Evolutionary conservation across 2,797 vertebrate genomes (phyloP).

Genomic region (Falco concolor): DNA sequence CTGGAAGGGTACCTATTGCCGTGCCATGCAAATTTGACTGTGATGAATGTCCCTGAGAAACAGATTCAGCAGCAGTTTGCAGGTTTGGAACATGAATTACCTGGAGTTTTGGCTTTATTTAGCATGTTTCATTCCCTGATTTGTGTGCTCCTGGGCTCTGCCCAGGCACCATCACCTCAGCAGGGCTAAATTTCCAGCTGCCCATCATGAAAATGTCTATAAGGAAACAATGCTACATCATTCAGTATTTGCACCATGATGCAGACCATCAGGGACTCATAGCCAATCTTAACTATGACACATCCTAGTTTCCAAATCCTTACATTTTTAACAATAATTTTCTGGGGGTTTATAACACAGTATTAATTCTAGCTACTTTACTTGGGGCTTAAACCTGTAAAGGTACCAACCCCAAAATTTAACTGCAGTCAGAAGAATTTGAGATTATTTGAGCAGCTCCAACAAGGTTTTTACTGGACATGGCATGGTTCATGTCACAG

Average conservation of each 20-base stretch:
- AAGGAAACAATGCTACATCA: neutral
- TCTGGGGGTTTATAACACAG: accelerated
- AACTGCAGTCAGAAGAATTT: neutral
- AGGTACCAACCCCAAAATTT: neutral
- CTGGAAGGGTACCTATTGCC: neutral
- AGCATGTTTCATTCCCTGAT: neutral
- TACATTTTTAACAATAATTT: neutral
- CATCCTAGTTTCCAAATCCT: neutral
- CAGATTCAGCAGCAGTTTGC: neutral
- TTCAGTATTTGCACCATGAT: neutral
- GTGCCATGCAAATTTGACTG: neutral
- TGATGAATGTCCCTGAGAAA: neutral
- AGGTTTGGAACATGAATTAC: neutral
- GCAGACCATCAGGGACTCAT: neutral
- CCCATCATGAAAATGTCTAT: accelerated
- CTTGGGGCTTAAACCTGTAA: neutral
- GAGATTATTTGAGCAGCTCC: neutral
- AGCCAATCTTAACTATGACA: neutral
- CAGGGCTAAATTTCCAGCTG: neutral
- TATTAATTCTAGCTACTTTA: neutral
- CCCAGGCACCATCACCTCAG: neutral
- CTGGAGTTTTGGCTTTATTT: neutral
- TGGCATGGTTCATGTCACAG: neutral
- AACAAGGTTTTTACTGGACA: neutral
- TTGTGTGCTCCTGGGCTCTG: neutral